phyloP scores from a whole-genome alignment of 2,797 vertebrate species.

The Potorous gilbertii region DNA sequence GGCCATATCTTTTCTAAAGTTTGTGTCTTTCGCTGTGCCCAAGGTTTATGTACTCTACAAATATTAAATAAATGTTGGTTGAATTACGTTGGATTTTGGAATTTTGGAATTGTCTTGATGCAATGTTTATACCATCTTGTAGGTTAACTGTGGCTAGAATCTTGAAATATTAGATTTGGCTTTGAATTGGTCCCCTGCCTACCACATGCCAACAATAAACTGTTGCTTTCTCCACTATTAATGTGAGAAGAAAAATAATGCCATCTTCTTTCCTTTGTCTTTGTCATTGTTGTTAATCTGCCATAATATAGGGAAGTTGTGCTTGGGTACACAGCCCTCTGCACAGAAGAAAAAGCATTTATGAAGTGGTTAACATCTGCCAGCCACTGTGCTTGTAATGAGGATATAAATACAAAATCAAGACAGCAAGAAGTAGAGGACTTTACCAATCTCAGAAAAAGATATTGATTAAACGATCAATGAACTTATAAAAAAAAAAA shows the following conservation, averaged over 20 bases:
- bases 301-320: not conserved
- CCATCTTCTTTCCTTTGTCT: not conserved
- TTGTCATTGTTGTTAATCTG: slow-evolving; percentile 24
- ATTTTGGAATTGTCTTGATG: slow-evolving; percentile 11
- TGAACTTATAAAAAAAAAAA: not conserved
- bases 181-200: slow-evolving; percentile 28
- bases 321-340: not conserved
- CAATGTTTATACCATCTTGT: not conserved
- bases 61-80: not conserved
- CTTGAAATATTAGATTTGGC: slow-evolving; percentile 18
- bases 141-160: slow-evolving; percentile 41
- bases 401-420: not conserved
- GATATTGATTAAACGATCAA: not conserved
- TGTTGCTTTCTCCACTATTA: not conserved
- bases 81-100: slow-evolving; percentile 12
- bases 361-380: not conserved
- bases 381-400: not conserved
- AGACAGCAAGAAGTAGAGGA: not conserved
- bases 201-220: not conserved
- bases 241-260: slow-evolving; percentile 42
- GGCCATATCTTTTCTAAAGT: not conserved
- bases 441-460: not conserved
- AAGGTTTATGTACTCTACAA: not conserved
- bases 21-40: not conserved
- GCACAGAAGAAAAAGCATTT: not conserved